Percentiles rank a stretch among this genome's conserved stretches.
These are phyloP conservation scores for Okamejei kenojei DNA, from an alignment of 2,797 vertebrate genomes.

Conservation along the genomic window DNA sequence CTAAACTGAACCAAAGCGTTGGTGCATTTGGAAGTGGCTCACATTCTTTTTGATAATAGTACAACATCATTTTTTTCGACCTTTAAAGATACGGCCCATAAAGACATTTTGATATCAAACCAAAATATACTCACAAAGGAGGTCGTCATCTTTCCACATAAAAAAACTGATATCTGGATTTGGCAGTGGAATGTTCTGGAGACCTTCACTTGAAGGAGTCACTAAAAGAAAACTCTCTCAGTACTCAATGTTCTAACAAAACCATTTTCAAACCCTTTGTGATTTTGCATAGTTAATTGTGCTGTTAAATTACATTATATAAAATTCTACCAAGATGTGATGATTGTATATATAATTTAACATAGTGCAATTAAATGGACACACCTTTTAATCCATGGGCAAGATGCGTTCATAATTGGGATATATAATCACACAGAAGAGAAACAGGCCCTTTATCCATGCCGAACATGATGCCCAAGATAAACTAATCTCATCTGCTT, in stretches of 20 bases:
- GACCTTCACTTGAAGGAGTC: slow-evolving; percentile 38
- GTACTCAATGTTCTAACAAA: rapidly evolving
- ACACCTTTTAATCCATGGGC: too few relatives aligned
- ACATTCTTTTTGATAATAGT: not conserved
- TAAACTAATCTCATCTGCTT: too few relatives aligned
- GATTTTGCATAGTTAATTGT: not conserved
- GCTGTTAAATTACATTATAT: not conserved
- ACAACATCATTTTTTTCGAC: not conserved
- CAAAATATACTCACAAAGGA: slow-evolving; percentile 71
- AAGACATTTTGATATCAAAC: not conserved
- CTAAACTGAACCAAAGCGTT: not conserved
- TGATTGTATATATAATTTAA: not conserved
- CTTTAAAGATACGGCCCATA: not conserved
- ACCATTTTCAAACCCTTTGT: not conserved
- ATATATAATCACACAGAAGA: too few relatives aligned
- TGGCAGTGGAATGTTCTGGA: slow-evolving; percentile 67
- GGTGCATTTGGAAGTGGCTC: not conserved
- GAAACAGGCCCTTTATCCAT: too few relatives aligned
- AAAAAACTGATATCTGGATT: slow-evolving; percentile 85
- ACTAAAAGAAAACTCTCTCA: not conserved
- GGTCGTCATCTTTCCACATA: slow-evolving; percentile 78
- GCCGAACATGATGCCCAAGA: too few relatives aligned
- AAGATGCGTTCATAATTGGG: too few relatives aligned
- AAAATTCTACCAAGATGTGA: not conserved
- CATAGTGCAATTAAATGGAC: not conserved